phyloP scores from a whole-genome alignment of 2,888 invertebrate species.

The Metellina segmentata region DNA sequence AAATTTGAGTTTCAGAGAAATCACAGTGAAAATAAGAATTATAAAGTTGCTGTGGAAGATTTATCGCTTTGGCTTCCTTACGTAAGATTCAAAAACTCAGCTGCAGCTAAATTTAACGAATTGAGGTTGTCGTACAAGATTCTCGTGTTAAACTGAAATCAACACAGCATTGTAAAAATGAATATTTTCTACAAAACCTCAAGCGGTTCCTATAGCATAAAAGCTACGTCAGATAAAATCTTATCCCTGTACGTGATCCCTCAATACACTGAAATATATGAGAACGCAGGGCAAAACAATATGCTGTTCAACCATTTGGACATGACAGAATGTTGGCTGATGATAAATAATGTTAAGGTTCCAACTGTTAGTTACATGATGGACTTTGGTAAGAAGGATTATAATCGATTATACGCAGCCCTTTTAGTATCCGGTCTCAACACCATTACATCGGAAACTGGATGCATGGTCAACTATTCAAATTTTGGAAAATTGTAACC shows the following conservation, averaged over 20 bases:
- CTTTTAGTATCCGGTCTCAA: constrained; percentile 13
- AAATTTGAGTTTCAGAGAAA: no score
- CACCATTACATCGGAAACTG: constrained; percentile 33
- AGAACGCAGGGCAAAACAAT: constrained; percentile 30
- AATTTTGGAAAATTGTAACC: constrained; percentile 26
- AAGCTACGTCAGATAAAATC: constrained; percentile 20
- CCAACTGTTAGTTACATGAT: constrained; percentile 23
- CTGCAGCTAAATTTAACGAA: not conserved
- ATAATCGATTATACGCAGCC: not conserved
- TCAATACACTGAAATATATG: constrained; percentile 21
- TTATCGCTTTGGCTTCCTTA: no score
- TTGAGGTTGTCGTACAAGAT: not conserved
- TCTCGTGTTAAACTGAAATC: constrained; percentile 17
- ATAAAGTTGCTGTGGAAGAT: no score
- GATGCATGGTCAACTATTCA: constrained; percentile 14
- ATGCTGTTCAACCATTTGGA: constrained; percentile 34
- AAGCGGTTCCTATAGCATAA: constrained; percentile 13
- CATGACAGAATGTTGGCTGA: constrained; percentile 31
- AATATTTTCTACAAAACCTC: not conserved
- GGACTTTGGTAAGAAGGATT: constrained; percentile 9
- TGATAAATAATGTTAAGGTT: constrained; percentile 24
- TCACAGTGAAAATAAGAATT: no score
- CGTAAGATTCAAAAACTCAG: not conserved
- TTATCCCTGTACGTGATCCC: constrained; percentile 1
- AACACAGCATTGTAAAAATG: constrained; percentile 1